phyloP scores from a whole-genome alignment of 2,113 vertebrate genomes.

The Fukomys damarensis region DNA sequence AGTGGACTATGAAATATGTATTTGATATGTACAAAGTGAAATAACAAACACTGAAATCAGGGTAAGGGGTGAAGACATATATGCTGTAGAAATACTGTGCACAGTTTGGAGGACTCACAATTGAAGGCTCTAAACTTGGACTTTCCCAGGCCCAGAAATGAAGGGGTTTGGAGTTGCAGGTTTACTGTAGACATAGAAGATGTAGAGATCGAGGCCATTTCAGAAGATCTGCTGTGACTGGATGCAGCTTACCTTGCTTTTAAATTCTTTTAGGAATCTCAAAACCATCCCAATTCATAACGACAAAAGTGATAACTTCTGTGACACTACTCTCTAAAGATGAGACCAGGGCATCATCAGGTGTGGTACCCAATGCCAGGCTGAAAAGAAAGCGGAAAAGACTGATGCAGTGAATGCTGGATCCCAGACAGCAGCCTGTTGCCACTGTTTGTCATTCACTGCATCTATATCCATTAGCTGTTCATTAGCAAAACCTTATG shows the following conservation, averaged over 20 bases:
- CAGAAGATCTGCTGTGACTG: not conserved
- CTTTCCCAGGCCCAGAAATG: not conserved
- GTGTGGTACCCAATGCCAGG: conserved; percentile 47
- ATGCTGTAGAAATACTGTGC: not conserved
- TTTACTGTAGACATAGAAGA: not conserved
- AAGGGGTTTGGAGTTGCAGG: not conserved
- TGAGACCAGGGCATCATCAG: not conserved
- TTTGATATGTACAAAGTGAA: not conserved
- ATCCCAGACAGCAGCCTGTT: not conserved
- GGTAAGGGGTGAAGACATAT: not conserved
- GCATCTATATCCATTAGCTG: conserved; percentile 42
- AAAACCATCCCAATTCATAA: conserved; percentile 56
- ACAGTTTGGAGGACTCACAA: not conserved
- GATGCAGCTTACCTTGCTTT: conserved; percentile 21
- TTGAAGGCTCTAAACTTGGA: not conserved
- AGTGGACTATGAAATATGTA: not conserved
- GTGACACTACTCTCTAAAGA: conserved; percentile 48
- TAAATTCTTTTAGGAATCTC: conserved; percentile 36
- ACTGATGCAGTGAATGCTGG: not conserved
- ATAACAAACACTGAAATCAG: not conserved
- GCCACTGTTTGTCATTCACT: not conserved
- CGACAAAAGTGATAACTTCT: conserved; percentile 68
- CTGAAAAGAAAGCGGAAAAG: conserved; percentile 35
- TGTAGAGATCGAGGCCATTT: not conserved
- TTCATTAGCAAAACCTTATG: not conserved